Evolutionary conservation across 2,113 vertebrate species (phyloP), one percentile per base, ranked within the genome.

Genomic region (Macrotis lagotis): DNA sequence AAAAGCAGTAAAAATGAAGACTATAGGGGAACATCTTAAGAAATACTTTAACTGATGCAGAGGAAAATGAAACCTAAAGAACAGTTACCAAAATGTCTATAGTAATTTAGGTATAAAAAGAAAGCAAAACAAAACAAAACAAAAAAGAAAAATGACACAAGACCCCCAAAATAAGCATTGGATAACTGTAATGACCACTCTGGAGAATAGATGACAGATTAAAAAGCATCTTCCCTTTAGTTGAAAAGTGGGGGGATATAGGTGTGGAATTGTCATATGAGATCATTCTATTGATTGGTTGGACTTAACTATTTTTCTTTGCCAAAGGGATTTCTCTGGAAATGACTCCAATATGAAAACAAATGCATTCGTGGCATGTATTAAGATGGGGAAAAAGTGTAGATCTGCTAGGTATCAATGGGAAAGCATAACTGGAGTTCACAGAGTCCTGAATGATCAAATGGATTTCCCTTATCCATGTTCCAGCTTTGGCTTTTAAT

Each of bases 371-470:
- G 44, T 74, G 22, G 4, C 16, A n/a, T 8, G 6, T 44, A 74
- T 44, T n/a, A 16, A 74, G n/a, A 37, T n/a, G 31, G 1, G 5
- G n/a, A 66, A 66, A 37, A 16, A 74, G 19, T 22, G 2, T 6
- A 44, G 16, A 74, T 37, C 16, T n/a, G 0, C n/a, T 44, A 16
- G n/a, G 19, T 44, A 16, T 44, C 19, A 8, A 2, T 94, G 10
- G 88, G 90, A 96, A 93, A 96, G 26, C 50, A 51, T 59, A 52
- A 74, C 53, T n/a, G 66, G 16, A 28, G 9, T 74, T 96, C 96
- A 47, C 88, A 94, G 49, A 48, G 92, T 95, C 95, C 96, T 95
- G 92, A 91, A 83, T 51, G 51, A 92, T 97, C 94, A 93, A 93
- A 95, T 95, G 90, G 89, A 94, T 48, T 31, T 0, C 59, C 26